Conservation (phyloP, 2,113 vertebrate genomes). For the Spheniscus mendiculus region DNA sequence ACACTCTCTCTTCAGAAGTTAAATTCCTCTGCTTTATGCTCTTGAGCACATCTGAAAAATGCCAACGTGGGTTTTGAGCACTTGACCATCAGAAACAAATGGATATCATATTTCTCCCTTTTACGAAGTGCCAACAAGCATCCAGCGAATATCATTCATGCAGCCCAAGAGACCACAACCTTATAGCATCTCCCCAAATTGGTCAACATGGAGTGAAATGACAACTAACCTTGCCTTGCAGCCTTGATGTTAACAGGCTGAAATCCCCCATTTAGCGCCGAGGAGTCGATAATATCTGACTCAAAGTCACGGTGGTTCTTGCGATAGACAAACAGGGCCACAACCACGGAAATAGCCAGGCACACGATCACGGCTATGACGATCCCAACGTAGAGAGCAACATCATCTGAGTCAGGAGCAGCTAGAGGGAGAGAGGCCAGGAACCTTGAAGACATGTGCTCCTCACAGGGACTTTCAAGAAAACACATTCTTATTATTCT, state of each 20-base stretch:
- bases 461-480: neutral
- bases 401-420: slow-evolving; percentile 89
- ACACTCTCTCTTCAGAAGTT: neutral
- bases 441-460: neutral
- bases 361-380: slow-evolving; percentile 93
- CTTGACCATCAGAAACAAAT: neutral
- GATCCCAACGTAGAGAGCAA: slow-evolving; percentile 91
- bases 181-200: neutral
- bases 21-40: neutral
- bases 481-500: neutral
- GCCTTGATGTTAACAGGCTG: slow-evolving; percentile 95
- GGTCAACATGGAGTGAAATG: neutral
- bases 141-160: neutral
- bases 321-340: slow-evolving; percentile 92
- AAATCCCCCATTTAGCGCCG: slow-evolving; percentile 91
- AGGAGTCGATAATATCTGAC: slow-evolving; percentile 93
- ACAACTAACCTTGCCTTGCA: slow-evolving; percentile 87
- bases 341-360: slow-evolving; percentile 88
- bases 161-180: neutral
- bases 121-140: neutral
- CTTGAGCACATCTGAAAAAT: neutral
- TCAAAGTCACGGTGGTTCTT: slow-evolving; percentile 95
- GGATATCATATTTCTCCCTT: neutral
- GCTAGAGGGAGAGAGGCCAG: slow-evolving; percentile 70
- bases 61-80: neutral